Conservation (phyloP, 2,797 vertebrate genomes). For the Clarias pachynema region DNA sequence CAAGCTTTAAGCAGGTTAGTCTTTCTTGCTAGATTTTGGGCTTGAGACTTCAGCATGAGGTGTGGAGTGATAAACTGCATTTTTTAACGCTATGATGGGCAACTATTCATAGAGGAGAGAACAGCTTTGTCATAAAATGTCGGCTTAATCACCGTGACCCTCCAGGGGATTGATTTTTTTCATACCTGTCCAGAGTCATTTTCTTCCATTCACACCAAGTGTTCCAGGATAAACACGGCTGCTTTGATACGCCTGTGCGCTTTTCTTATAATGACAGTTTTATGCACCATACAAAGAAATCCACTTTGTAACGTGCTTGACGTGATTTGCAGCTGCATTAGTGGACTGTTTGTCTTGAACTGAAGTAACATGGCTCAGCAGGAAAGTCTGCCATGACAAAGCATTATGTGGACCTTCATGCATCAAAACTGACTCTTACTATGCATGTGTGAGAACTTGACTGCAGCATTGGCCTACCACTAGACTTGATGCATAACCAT, state of each 20-base stretch:
- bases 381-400: constrained; percentile 30
- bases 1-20: constrained; percentile 82
- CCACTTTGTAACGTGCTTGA: background rate
- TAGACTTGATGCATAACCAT: constrained; percentile 25
- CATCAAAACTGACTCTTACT: constrained; percentile 9
- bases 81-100: constrained; percentile 62
- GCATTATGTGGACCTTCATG: constrained; percentile 40
- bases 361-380: background rate
- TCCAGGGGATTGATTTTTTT: constrained; percentile 76
- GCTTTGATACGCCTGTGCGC: constrained; percentile 63
- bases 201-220: constrained; percentile 62
- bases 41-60: constrained; percentile 75
- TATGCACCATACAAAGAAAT: constrained; percentile 44
- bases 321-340: background rate
- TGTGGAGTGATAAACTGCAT: constrained; percentile 76
- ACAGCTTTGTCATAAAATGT: constrained; percentile 78
- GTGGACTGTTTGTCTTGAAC: background rate
- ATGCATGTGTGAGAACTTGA: background rate
- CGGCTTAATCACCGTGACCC: constrained; percentile 83
- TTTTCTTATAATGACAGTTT: constrained; percentile 49
- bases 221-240: constrained; percentile 61
- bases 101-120: constrained; percentile 73
- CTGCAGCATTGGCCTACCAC: background rate
- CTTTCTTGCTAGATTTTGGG: constrained; percentile 77
- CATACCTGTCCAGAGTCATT: constrained; percentile 76